Evolutionary conservation across 2,113 vertebrate genomes (phyloP), one percentile per base, ranked within the genome.

Genomic region (Crotophaga sulcirostris): DNA sequence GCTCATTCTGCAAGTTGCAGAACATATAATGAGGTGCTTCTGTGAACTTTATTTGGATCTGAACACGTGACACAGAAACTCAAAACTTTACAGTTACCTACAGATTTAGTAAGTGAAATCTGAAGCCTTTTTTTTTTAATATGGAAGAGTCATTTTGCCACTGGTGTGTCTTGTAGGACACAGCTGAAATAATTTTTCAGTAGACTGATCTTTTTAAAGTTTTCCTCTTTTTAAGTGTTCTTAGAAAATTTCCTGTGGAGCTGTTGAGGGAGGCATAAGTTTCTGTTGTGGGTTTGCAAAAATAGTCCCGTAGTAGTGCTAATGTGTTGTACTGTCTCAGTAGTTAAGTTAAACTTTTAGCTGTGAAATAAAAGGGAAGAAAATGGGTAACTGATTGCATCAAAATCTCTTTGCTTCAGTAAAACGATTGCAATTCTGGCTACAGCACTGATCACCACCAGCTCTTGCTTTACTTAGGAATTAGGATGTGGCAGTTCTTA

Each of bases 401-500:
- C 26, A 87, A 56, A 78, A 74, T 70, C 29, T 89, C 15, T 42
- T 93, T 83, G 82, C 56, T 93, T 86, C 83, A 84, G 47, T 52
- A 90, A 62, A 90, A 86, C 15, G n/a, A 51, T 64, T 1, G 3
- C 1, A 10, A 44, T 70, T 84, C 68, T 92, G 85, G 36, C 42
- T 93, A 6, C 66, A 40, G 54, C 47, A 58, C 45, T 67, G 69
- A 52, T 88, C 82, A 74, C 55, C 67, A 74, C 24, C 60, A 81
- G n/a, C 20, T 93, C 95, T 86, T 85, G 67, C 47, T 93, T 85
- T 88, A 45, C 44, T 90, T 95, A 56, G 68, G 64, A 84, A 75
- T 93, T 84, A 93, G 44, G 87, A 94, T 94, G 94, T 93, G 85
- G 80, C 92, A 78, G 93, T 87, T 90, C 84, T 94, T 92, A 93